Evolutionary conservation across 2,888 invertebrate genomes (phyloP), one percentile per base, ranked within the genome.

Genomic region (Theodoxus fluviatilis): DNA sequence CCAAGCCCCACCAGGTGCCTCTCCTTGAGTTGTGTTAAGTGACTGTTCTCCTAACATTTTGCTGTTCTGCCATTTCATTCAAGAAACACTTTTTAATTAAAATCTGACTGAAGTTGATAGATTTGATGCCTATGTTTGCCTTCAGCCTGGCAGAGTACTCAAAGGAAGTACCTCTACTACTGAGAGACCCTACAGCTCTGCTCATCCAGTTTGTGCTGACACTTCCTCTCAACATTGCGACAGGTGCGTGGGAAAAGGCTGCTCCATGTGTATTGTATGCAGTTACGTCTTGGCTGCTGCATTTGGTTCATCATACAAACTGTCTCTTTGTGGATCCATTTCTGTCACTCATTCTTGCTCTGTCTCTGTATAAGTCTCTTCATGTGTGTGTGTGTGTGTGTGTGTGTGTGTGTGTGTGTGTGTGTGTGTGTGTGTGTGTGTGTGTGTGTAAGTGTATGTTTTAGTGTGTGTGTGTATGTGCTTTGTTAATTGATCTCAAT

Each of bases 171-270:
- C 96, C 97, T 78, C 89, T 96, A 81, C 90, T 98, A 79, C 90
- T 97, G 80, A 90, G 92, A 69, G 97, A 98, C 89, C 94, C 95
- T 3, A 90, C 92, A 69, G 93, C 96, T 73, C 89, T 96, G 78
- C 90, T 98, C 57, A 90, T 96, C 83, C 96, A 96, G 87, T 91
- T 96, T 81, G 90, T 96, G 78, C 90, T 97, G 77, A 89, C 95
- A 74, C 91, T 96, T 75, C 96, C 96, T 28, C 89, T 93, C 74
- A 92, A 94, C 3, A 38, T 73, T 43, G 69, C 72, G 12, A 25
- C 67, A 47, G 71, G 72, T 74, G 38, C 67, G 67, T 52, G 31
- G 7, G 22, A 49, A 9, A n/a, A 25, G 22, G 22, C 18, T n/a
- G 18, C 18, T 12, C 12, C 18, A 64, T 37, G 15, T 18, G 9